Conservation (phyloP, 1,140 invertebrate genomes). For the Drosophila sproati region DNA sequence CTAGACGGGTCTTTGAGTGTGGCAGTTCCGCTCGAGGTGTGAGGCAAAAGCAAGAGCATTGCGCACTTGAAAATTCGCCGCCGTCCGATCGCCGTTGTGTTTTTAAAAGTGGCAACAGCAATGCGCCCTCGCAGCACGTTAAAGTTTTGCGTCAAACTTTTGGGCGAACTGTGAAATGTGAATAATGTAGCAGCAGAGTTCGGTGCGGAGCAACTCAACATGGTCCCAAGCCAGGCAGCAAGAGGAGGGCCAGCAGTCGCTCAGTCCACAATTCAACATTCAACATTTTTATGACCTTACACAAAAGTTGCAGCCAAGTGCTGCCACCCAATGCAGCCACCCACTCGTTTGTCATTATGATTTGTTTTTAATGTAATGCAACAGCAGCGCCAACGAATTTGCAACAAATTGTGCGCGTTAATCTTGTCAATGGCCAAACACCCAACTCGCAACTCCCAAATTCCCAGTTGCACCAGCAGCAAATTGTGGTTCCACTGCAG, state of each 20-base stretch:
- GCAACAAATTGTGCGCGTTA: conserved; percentile 72
- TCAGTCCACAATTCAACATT: not conserved
- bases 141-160: conserved; percentile 58
- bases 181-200: conserved; percentile 44
- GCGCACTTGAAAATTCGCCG: conserved; percentile 19
- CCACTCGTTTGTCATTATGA: conserved; percentile 57
- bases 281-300: conserved; percentile 65
- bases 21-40: not conserved
- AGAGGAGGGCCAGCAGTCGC: conserved; percentile 4
- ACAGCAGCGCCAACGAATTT: conserved; percentile 48
- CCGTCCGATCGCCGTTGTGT: not conserved
- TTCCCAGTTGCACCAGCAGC: not conserved
- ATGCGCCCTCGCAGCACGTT: conserved; percentile 22
- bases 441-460: conserved; percentile 17
- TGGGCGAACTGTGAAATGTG: conserved; percentile 38
- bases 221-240: not conserved
- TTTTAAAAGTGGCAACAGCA: conserved; percentile 1
- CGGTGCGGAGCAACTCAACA: not conserved
- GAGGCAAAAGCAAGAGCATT: conserved; percentile 8
- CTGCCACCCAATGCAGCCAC: not conserved
- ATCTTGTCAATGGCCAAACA: conserved; percentile 52
- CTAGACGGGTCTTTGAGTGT: no score
- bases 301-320: conserved; percentile 23
- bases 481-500: not conserved
- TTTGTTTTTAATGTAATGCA: conserved; percentile 54